phyloP scores from a whole-genome alignment of 30 jellyfish, hydroid and myxozoan genomes.

The Hydra vulgaris region DNA sequence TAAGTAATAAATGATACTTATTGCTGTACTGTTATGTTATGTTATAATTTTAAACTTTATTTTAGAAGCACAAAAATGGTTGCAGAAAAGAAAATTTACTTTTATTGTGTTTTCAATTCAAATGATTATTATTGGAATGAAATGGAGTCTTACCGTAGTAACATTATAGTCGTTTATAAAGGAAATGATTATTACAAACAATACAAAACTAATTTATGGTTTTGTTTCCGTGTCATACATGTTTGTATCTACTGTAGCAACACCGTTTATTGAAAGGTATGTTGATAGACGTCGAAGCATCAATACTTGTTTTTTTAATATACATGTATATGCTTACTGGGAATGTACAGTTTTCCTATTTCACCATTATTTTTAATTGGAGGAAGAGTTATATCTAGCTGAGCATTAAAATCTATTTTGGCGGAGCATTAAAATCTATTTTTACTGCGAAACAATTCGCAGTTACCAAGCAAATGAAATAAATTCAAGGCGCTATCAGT shows the following conservation, averaged over 20 bases:
- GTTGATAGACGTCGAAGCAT: neutral
- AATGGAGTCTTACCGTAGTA: neutral
- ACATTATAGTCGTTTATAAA: neutral
- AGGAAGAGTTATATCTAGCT: neutral
- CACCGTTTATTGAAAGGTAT: neutral
- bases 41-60: no score
- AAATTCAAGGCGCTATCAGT: neutral
- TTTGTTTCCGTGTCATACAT: neutral
- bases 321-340: neutral
- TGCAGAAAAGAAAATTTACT: neutral
- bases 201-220: neutral
- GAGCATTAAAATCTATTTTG: neutral
- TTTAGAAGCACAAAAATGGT: no score
- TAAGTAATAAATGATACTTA: no score
- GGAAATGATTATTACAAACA: neutral
- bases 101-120: neutral
- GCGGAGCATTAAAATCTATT: no score
- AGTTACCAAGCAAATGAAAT: neutral
- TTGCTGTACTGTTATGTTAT: no score
- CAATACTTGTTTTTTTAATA: neutral
- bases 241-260: neutral
- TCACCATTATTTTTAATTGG: neutral
- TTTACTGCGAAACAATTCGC: neutral
- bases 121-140: neutral
- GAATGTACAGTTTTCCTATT: neutral